Percentiles rank a stretch among this genome's conserved stretches.
Conservation (phyloP, 1,140 invertebrate genomes). For the Aleiodes sp. region DNA sequence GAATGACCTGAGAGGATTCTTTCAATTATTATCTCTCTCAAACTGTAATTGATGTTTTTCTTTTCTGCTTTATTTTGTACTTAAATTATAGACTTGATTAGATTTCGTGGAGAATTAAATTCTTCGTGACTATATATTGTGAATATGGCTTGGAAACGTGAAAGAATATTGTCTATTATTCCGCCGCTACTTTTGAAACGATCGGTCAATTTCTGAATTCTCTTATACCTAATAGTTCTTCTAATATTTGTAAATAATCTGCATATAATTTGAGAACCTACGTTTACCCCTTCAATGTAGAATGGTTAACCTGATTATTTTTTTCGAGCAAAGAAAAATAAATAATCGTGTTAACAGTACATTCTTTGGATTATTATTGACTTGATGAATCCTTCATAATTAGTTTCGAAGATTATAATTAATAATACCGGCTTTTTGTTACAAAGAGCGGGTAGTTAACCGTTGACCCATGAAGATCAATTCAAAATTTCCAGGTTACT, state of each 20-base stretch:
- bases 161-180: too few species aligned
- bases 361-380: background rate
- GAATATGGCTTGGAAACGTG: too few species aligned
- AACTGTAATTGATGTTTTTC: background rate
- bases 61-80: too few species aligned
- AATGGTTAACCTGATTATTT: slow-evolving; percentile 6
- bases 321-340: background rate
- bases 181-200: too few species aligned
- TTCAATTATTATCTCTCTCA: background rate
- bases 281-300: too few species aligned
- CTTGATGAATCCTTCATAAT: background rate
- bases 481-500: background rate
- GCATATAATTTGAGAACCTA: too few species aligned
- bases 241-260: too few species aligned
- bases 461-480: background rate
- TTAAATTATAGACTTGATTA: too few species aligned
- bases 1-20: slow-evolving; percentile 13
- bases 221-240: too few species aligned
- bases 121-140: too few species aligned
- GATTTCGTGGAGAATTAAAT: too few species aligned
- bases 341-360: background rate
- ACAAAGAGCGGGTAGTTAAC: background rate
- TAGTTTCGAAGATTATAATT: background rate
- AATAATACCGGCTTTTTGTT: background rate
- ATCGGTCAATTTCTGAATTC: too few species aligned